phyloP scores from a whole-genome alignment of 2,888 invertebrate genomes.

The Laothoe populi region DNA sequence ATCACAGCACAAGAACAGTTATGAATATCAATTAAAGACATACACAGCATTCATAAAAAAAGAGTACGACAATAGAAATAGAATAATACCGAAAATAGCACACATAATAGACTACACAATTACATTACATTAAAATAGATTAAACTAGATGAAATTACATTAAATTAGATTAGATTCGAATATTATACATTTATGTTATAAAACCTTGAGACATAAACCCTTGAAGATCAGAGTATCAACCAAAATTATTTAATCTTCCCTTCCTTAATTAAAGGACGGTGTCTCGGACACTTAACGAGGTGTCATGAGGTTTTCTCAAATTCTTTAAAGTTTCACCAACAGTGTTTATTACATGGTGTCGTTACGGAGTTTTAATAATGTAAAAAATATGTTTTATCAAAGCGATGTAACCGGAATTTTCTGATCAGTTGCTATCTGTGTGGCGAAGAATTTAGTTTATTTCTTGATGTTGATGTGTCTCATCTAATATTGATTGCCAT shows the following conservation, averaged over 20 bases:
- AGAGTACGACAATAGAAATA: too few relatives aligned
- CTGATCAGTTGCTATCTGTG: not conserved
- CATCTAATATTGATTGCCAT: too few relatives aligned
- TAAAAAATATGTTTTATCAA: not conserved
- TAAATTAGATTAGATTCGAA: too few relatives aligned
- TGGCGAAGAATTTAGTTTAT: too few relatives aligned
- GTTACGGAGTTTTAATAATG: slow-evolving; percentile 1
- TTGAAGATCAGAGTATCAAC: not conserved
- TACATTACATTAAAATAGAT: too few relatives aligned
- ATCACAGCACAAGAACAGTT: too few relatives aligned
- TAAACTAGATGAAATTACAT: too few relatives aligned
- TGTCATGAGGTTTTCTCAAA: not conserved
- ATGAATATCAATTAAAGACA: too few relatives aligned
- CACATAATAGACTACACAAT: too few relatives aligned
- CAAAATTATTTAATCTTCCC: not conserved
- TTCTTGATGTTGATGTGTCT: too few relatives aligned
- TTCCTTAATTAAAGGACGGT: not conserved
- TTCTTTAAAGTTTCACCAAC: not conserved
- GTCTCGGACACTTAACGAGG: not conserved
- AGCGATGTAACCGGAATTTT: not conserved
- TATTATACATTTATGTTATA: not conserved
- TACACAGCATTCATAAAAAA: too few relatives aligned
- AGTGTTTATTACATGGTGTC: not conserved
- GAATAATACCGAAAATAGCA: too few relatives aligned
- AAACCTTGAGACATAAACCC: not conserved